phyloP scores from a whole-genome alignment of 2,113 vertebrate genomes.

The Copsychus sechellarum region DNA sequence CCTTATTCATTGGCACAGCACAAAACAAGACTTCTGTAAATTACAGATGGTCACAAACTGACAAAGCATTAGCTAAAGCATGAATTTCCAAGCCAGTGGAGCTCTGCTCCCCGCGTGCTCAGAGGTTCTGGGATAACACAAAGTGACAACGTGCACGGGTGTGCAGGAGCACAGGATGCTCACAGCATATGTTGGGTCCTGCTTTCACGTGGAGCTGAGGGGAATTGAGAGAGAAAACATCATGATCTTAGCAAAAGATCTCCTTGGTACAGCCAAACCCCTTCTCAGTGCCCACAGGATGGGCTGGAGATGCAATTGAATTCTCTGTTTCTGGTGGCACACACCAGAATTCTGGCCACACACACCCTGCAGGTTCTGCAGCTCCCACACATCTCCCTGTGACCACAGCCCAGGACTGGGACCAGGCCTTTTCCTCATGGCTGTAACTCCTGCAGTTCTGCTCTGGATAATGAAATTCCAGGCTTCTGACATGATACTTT shows the following conservation, averaged over 20 bases:
- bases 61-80: conserved; percentile 38
- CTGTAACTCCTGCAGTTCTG: not conserved
- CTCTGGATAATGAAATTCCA: not conserved
- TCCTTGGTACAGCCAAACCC: not conserved
- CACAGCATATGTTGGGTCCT: conserved; percentile 40
- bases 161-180: conserved; percentile 26
- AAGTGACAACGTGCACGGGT: conserved; percentile 31
- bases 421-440: not conserved
- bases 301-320: not conserved
- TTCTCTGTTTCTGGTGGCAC: not conserved
- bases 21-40: not conserved
- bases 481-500: not conserved
- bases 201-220: not conserved
- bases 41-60: conserved; percentile 61
- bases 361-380: not conserved
- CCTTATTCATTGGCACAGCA: not conserved
- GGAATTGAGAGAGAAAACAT: not conserved
- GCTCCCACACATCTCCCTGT: too few species aligned
- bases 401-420: not conserved
- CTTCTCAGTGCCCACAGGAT: too few species aligned
- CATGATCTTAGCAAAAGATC: not conserved
- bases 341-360: not conserved
- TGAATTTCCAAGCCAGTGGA: conserved; percentile 55
- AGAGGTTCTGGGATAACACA: conserved; percentile 35
- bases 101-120: conserved; percentile 21